Evolutionary conservation across 2,888 invertebrate species (phyloP).

Genomic region (Augiades crinisus): DNA sequence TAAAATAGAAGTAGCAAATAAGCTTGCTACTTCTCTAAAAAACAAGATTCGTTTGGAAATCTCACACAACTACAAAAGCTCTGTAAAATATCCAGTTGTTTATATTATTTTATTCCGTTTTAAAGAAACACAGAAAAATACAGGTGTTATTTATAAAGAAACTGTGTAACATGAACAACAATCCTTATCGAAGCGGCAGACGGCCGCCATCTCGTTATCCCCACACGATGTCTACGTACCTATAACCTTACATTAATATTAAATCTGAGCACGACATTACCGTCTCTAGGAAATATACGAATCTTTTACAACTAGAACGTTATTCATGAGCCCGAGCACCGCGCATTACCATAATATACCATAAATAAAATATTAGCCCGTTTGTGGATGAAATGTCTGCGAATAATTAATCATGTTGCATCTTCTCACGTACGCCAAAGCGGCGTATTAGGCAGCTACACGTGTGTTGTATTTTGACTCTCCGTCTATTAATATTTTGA

Average conservation of each 20-base stretch:
- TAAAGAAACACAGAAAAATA: no score
- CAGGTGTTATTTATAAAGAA: conserved; percentile 1
- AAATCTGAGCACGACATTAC: conserved; percentile 41
- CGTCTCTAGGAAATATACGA: conserved; percentile 33
- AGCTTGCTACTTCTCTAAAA: no score
- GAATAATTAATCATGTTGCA: conserved; percentile 29
- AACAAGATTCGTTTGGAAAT: no score
- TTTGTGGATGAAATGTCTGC: conserved; percentile 27
- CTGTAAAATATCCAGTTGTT: no score
- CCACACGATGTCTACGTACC: conserved; percentile 35
- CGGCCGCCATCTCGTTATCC: conserved; percentile 17
- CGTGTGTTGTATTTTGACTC: background rate
- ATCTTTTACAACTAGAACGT: conserved; percentile 37
- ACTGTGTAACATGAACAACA: conserved; percentile 17
- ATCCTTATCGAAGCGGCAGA: conserved; percentile 7
- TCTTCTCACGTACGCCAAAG: conserved; percentile 14
- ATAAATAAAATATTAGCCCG: conserved; percentile 36
- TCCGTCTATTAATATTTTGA: background rate
- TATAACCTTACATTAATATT: conserved; percentile 49
- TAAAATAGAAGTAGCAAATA: no score
- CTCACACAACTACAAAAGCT: no score
- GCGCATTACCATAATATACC: conserved; percentile 35
- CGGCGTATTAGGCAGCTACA: background rate
- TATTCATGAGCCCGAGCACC: conserved; percentile 32
- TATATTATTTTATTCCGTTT: no score